Percentiles rank a stretch among this genome's conserved stretches.
Conservation (phyloP, 1,140 invertebrate species). For the Hylyphantes graminicola region DNA sequence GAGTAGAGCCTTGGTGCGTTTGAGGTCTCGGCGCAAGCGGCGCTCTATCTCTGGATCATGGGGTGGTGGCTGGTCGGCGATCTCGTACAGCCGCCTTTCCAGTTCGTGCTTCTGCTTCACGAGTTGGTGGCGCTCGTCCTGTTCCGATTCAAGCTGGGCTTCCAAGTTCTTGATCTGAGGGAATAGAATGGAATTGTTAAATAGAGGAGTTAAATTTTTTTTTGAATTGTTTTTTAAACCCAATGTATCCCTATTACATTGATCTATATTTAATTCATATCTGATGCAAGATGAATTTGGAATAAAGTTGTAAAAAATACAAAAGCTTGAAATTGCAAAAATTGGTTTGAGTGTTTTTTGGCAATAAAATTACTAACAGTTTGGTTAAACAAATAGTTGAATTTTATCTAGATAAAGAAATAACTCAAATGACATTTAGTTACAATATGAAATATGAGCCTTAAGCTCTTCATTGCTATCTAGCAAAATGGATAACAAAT, state of each 20-base stretch:
- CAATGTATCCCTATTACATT: too few relatives aligned
- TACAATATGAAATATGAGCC: too few relatives aligned
- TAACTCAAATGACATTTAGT: too few relatives aligned
- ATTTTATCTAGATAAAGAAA: too few relatives aligned
- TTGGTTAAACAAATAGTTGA: too few relatives aligned
- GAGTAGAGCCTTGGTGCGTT: conserved; percentile 83
- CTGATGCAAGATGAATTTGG: neutral
- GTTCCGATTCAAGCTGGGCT: conserved; percentile 89
- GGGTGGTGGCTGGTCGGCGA: conserved; percentile 73
- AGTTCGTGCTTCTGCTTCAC: conserved; percentile 90
- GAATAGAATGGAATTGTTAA: neutral
- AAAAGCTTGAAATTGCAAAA: too few relatives aligned
- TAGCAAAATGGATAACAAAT: too few relatives aligned
- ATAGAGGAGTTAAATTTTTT: neutral
- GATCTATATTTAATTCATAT: too few relatives aligned
- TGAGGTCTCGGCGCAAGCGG: conserved; percentile 81
- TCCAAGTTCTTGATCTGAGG: conserved; percentile 77
- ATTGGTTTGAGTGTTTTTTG: too few relatives aligned
- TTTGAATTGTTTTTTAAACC: too few relatives aligned
- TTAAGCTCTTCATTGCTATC: too few relatives aligned
- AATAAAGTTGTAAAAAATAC: neutral
- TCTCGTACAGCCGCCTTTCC: conserved; percentile 82
- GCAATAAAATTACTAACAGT: too few relatives aligned
- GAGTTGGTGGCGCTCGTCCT: conserved; percentile 88
- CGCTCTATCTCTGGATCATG: conserved; percentile 66